phyloP scores from a whole-genome alignment of 1,140 invertebrate species.

The Marisa cornuarietis region DNA sequence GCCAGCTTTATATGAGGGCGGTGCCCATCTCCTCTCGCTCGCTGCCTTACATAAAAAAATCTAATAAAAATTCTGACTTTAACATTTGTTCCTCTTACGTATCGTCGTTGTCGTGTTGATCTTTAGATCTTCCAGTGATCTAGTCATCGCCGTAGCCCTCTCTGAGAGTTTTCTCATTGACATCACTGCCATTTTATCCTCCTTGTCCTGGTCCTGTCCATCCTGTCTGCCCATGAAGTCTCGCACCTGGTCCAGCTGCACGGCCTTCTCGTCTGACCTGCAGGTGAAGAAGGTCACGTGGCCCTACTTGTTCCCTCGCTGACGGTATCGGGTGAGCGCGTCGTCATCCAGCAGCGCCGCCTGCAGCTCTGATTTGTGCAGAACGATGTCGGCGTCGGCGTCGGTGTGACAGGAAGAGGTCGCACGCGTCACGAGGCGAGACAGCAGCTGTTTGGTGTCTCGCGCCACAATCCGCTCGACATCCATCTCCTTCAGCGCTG shows the following conservation, averaged over 20 bases:
- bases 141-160: too few species aligned
- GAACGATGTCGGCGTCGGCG: constrained; percentile 1
- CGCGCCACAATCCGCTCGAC: neutral
- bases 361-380: constrained; percentile 7
- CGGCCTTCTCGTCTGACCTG: neutral
- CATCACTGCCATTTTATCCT: too few species aligned
- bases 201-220: too few species aligned
- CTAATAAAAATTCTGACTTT: too few species aligned
- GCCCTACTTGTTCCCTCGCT: neutral
- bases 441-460: neutral
- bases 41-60: too few species aligned
- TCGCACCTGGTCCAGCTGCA: neutral
- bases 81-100: too few species aligned
- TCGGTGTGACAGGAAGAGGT: neutral
- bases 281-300: neutral
- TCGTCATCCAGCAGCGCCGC: constrained; percentile 17
- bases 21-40: too few species aligned
- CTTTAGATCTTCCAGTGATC: too few species aligned
- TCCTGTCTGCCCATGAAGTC: constrained; percentile 8
- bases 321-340: neutral
- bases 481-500: neutral
- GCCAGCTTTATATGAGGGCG: too few species aligned
- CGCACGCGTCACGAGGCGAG: neutral
- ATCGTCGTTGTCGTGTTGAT: too few species aligned
- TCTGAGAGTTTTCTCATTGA: too few species aligned